A percentile compares a stretch with the other conserved stretches of the same genome.
Evolutionary conservation across 1,140 invertebrate genomes (phyloP).

Genomic region (Nasonia longicornis): DNA sequence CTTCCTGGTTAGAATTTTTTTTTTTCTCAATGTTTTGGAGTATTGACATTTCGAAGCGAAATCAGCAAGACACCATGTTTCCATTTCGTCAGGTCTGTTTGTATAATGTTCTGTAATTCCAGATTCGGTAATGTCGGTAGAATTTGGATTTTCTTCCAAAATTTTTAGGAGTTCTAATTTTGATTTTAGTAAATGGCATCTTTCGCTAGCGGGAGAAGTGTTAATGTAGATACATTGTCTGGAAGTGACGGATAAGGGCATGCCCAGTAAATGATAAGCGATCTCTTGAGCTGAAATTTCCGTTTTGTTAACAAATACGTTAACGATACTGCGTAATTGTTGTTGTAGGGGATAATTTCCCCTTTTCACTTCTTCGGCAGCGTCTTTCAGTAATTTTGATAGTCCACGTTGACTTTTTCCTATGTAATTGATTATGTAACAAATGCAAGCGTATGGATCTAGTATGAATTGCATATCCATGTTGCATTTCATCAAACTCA

Average conservation of each 20-base stretch:
- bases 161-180: slow-evolving; percentile 10
- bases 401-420: slow-evolving; percentile 25
- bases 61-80: slow-evolving; percentile 15
- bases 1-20: neutral
- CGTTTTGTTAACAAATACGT: neutral
- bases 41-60: slow-evolving; percentile 1
- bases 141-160: neutral
- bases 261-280: neutral
- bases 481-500: slow-evolving; percentile 36
- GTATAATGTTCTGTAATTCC: slow-evolving; percentile 5
- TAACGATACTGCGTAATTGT: slow-evolving; percentile 31
- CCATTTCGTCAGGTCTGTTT: slow-evolving; percentile 2
- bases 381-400: slow-evolving; percentile 31
- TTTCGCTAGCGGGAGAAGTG: slow-evolving; percentile 20
- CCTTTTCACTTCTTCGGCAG: slow-evolving; percentile 25
- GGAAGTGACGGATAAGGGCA: slow-evolving; percentile 12
- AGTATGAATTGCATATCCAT: slow-evolving; percentile 43
- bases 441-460: slow-evolving; percentile 24
- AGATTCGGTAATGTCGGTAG: neutral
- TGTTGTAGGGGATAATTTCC: slow-evolving; percentile 33
- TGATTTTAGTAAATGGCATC: slow-evolving; percentile 29
- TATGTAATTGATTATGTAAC: slow-evolving; percentile 30
- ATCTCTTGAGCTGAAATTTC: no score
- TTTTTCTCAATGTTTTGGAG: slow-evolving; percentile 4
- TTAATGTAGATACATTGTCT: slow-evolving; percentile 31